Base-by-base conservation (phyloP, 2,888 invertebrate species). In the Cheilosia urbana region DNA sequence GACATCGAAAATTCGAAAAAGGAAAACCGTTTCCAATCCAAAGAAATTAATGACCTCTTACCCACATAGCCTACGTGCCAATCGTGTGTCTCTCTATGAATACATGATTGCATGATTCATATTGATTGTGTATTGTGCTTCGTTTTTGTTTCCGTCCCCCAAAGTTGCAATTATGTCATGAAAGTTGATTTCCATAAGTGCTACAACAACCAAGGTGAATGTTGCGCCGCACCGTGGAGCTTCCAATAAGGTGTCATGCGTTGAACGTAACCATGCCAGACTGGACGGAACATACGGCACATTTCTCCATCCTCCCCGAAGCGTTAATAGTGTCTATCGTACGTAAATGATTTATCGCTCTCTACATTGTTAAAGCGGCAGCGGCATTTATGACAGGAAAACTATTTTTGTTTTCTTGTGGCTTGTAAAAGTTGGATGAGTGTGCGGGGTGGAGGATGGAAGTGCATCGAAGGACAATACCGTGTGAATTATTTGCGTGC, bases 151-250 rank as follows among this genome's bases (percentile, higher is more conserved):
- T 84, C 79, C 79, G 83, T 79, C 63, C 75, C 69, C 75, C 58
- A 75, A 42, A 51, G 72, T 62, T 60, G 58, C 79, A 79, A 79
- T 83, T 84, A 84, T 84, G 79, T 79, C 83, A 84, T 47, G 69
- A 79, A 75, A 79, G 55, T 75, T 51, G 73, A 63, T 78, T 73
- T 78, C 73, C 78, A 83, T 78, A 79, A 68, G 63, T n/a, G 68
- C 34, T 40, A 19, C 47, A 45, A 30, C 58, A 40, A 47, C 17
- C 34, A 84, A 84, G 83, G 83, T 79, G 73, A 75, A 60, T 34
- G 72, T 53, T 40, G 45, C 34, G 37, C 13, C 37, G 37, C 13
- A 13, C 37, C 13, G 37, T 37, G 37, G 37, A 37, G 13, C 37
- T 37, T 37, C 11, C 11, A 37, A 37, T 13, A 34, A 6, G 51